phyloP scores from a whole-genome alignment of 2,113 vertebrate species.

The Phalacrocorax pelagicus region DNA sequence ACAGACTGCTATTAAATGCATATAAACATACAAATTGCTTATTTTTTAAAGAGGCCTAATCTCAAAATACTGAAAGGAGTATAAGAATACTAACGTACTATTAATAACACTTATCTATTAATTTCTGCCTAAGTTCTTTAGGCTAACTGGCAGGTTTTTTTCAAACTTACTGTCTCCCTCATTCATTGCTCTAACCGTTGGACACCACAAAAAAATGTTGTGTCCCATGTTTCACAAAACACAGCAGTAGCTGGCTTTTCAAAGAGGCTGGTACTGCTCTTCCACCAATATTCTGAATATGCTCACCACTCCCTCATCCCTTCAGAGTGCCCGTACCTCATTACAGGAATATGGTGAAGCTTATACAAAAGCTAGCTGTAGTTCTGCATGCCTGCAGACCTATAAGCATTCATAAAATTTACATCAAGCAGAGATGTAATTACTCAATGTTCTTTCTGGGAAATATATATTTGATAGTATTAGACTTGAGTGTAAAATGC shows the following conservation, averaged over 20 bases:
- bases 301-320: background rate
- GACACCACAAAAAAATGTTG: background rate
- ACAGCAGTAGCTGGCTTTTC: background rate
- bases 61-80: background rate
- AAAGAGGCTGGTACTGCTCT: background rate
- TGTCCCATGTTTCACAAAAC: background rate
- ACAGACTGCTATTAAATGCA: background rate
- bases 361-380: background rate
- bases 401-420: background rate
- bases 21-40: background rate
- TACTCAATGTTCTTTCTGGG: background rate
- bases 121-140: background rate
- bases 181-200: background rate
- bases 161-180: background rate
- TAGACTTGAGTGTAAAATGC: background rate
- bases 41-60: background rate
- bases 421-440: background rate
- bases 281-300: fast-evolving
- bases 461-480: background rate
- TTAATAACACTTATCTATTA: background rate
- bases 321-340: background rate
- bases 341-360: background rate
- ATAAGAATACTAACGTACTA: background rate
- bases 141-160: background rate
- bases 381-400: background rate